Base-by-base conservation (phyloP, 1,140 invertebrate genomes). In the Cyrtorhinus lividipennis region DNA sequence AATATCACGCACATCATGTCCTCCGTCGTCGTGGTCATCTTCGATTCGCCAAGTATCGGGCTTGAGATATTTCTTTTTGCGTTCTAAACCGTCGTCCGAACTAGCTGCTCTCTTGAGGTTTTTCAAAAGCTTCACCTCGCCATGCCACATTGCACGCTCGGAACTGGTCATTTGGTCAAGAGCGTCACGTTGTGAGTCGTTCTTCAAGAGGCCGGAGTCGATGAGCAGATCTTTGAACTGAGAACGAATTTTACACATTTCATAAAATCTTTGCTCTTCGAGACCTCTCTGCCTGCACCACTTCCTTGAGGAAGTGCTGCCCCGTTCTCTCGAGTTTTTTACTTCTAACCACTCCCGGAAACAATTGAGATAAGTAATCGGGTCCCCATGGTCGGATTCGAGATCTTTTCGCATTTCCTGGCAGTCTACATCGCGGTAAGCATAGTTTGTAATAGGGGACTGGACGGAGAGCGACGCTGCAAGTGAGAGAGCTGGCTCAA, bases 201-300 rank as follows among this genome's bases (percentile, higher is more conserved):
- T 61, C 89, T 74, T 65, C 83, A 83, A 61, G 85, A 85, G 65
- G 86, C 85, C 80, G 84, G 59, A 24, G 71, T 44, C 48, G 26
- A 24, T 22, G 30, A 97, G 74, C 38, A 96, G 78, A 57, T 89
- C 83, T 72, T 87, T 82, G 72, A 98, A 94, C 74, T 98, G 95
- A 38, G 83, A 77, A 27, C 92, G 78, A 1, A 99, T 74, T 79
- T 98, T 98, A 0, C 86, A 93, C 69, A 95, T 87, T 76, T 98
- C 95, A 71, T 97, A 98, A 72, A 99, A 90, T 59, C 95, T 78
- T 72, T 98, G 94, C 71, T 98, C 95, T 74, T 98, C 94, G 2
- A 98, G 76, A 2, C 92, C 92, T 64, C 91, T 74, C 63, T 85
- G 80, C 67, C 79, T 82, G 69, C 92, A 95, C 95, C 95, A 99